These are phyloP conservation scores for Cepphus grylle DNA, from an alignment of 2,113 vertebrate genomes.

Conservation along the genomic window DNA sequence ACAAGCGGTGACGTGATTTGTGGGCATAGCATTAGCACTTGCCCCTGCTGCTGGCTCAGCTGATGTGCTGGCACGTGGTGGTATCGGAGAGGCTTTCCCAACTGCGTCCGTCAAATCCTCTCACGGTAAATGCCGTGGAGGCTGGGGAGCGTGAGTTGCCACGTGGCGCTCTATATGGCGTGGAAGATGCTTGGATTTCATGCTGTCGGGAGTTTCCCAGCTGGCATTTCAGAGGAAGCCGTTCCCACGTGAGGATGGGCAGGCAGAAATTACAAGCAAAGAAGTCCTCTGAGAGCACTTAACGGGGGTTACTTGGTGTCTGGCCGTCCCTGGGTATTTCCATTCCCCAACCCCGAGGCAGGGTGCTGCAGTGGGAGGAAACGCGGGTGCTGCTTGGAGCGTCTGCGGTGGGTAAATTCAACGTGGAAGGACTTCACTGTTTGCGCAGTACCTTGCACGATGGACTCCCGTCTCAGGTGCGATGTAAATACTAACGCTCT, in stretches of 20 bases:
- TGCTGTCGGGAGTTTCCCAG: not conserved
- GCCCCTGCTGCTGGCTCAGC: not conserved
- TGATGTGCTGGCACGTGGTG: not conserved
- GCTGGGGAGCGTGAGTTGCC: not conserved
- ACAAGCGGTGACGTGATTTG: not conserved
- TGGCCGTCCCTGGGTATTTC: not conserved
- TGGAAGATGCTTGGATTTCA: not conserved
- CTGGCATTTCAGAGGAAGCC: not conserved
- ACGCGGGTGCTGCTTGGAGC: not conserved
- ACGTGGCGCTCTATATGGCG: not conserved
- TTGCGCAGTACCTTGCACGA: not conserved
- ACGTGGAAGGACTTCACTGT: not conserved
- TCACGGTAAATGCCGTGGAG: not conserved
- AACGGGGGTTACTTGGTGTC: not conserved
- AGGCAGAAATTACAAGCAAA: not conserved
- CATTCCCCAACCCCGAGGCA: fast-evolving
- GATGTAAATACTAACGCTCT: not conserved
- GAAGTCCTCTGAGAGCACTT: not conserved
- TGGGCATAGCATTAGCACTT: not conserved
- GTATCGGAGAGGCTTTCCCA: not conserved
- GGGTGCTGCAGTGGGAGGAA: fast-evolving
- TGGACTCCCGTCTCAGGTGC: not conserved
- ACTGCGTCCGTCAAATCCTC: not conserved
- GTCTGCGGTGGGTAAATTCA: not conserved
- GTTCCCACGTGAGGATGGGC: not conserved